Base-by-base conservation (phyloP, 2,888 invertebrate genomes). In the Clanis bilineata region DNA sequence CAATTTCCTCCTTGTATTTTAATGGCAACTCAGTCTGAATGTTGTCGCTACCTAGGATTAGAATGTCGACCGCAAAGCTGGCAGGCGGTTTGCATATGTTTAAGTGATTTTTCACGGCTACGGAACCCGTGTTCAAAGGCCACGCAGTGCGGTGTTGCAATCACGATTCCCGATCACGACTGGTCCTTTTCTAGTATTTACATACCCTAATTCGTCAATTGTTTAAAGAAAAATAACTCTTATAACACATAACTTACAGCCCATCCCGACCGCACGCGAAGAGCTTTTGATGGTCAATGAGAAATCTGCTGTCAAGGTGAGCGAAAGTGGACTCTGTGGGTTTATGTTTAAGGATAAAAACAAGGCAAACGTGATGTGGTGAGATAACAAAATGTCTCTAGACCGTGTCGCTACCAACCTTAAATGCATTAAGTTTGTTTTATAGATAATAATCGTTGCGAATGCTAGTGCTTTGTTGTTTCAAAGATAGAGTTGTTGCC, bases 21-120 rank as follows among this genome's bases (percentile, higher is more conserved):
- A 32, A 3, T 32, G 18, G 51, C n/a, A 32, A 18, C 18, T 32
- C 5, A 32, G 9, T 15, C 7, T 18, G 22, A 62, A 59, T 65
- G 60, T 61, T 74, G 74, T 72, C 83, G 62, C 67, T 86, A 82
- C 82, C 59, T 41, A 63, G 82, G 85, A 90, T 90, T 90, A 90
- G 89, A 88, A 85, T 83, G 85, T 89, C 79, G 73, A 71, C 77
- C 72, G 23, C 43, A 44, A 51, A 64, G 62, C 76, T 80, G 83
- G 82, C 82, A 76, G 84, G 82, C 78, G 76, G 72, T 84, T 87
- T 89, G 90, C 91, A 92, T 85, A 86, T 90, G 92, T 90, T 87
- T 85, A 83, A 88, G 87, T 91, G 89, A 90, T 91, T 91, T 91
- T 92, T 92, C 92, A 92, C 91, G 88, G 91, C 87, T 89, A 80